Evolutionary conservation across 2,797 vertebrate species (phyloP).

Genomic region (Scolopax rusticola): DNA sequence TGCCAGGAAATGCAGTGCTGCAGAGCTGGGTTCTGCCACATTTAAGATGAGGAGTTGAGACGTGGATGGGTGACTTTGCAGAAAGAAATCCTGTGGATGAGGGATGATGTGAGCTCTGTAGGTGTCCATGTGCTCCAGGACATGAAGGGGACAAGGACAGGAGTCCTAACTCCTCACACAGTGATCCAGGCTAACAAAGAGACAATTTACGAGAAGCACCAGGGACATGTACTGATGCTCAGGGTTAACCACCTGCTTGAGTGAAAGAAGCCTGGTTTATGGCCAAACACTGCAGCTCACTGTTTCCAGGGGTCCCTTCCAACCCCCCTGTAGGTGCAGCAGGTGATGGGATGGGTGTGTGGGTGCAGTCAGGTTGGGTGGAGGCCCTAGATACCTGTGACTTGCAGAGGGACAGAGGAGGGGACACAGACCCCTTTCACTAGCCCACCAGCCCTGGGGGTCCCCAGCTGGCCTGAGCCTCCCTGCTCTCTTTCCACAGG

Average conservation of each 20-base stretch:
- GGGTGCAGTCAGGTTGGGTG: not conserved
- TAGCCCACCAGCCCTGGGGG: fast-evolving
- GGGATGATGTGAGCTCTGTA: not conserved
- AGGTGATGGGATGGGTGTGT: not conserved
- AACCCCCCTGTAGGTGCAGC: not conserved
- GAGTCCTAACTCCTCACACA: not conserved
- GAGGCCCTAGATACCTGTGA: not conserved
- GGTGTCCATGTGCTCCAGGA: not conserved
- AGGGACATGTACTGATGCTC: not conserved
- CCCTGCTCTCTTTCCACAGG: not conserved
- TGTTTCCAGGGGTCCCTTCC: not conserved
- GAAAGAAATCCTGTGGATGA: not conserved
- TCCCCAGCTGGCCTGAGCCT: not conserved
- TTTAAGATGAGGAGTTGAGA: not conserved
- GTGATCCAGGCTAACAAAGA: not conserved
- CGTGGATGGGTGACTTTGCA: not conserved
- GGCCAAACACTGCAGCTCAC: not conserved
- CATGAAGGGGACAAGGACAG: fast-evolving
- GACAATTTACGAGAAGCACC: not conserved
- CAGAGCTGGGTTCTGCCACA: not conserved
- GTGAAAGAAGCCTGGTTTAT: not conserved
- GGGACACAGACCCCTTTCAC: not conserved
- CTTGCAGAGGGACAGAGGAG: not conserved
- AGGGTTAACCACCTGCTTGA: not conserved
- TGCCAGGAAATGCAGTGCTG: not conserved